phyloP scores from a whole-genome alignment of 1,140 invertebrate genomes.

The Oedothorax gibbosus region DNA sequence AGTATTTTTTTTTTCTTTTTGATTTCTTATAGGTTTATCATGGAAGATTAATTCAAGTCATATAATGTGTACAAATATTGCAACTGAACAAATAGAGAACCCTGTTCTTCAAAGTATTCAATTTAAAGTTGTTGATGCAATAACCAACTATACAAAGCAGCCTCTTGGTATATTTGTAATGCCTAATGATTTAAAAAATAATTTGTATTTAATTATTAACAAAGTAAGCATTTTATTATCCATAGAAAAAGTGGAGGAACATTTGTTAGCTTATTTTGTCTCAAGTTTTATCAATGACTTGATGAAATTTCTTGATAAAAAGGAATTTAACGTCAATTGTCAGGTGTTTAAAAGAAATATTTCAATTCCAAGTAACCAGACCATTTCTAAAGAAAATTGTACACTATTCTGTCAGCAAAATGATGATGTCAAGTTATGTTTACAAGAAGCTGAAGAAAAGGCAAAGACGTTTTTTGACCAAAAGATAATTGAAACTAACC shows the following conservation, averaged over 20 bases:
- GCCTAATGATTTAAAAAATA: neutral
- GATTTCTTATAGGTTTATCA: constrained; percentile 7
- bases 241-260: neutral
- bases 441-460: too few relatives aligned
- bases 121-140: neutral
- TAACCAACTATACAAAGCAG: neutral
- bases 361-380: too few relatives aligned
- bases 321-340: neutral
- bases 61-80: constrained; percentile 7
- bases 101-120: neutral
- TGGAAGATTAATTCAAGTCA: neutral
- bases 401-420: too few relatives aligned
- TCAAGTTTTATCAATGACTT: neutral
- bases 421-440: too few relatives aligned
- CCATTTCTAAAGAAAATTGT: too few relatives aligned
- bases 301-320: neutral
- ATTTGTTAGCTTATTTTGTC: constrained; percentile 18
- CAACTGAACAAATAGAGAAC: neutral
- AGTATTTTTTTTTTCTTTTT: neutral
- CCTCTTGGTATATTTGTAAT: neutral
- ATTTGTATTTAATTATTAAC: neutral
- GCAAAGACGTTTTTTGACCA: too few relatives aligned
- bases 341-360: too few relatives aligned
- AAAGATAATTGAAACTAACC: too few relatives aligned
- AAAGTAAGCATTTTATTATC: neutral